A percentile compares a stretch with the other conserved stretches of the same genome.
These are phyloP conservation scores for Portevinia maculata DNA, from an alignment of 2,888 invertebrate genomes.

Conservation along the genomic window DNA sequence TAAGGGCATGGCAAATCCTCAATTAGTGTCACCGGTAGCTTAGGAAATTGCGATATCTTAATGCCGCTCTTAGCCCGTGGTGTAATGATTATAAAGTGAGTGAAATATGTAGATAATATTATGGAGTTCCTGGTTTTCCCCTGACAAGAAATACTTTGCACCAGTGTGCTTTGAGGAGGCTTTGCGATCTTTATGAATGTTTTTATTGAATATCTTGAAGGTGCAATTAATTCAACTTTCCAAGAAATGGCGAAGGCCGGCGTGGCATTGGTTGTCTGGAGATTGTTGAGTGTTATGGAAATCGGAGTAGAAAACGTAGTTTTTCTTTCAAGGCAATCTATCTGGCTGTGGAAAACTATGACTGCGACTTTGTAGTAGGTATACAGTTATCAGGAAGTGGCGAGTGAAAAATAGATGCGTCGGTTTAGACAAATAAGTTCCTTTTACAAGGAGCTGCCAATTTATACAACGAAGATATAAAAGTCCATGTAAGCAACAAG, in stretches of 20 bases:
- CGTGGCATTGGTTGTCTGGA: background rate
- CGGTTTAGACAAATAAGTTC: no score
- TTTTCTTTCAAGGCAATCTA: background rate
- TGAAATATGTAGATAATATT: slow-evolving; percentile 48
- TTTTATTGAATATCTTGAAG: slow-evolving; percentile 22
- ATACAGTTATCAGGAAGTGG: no score
- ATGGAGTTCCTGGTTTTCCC: background rate
- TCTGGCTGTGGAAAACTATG: background rate
- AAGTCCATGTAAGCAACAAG: no score
- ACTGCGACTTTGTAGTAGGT: no score
- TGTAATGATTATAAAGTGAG: slow-evolving; percentile 35
- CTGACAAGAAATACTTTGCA: background rate
- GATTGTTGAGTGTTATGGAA: slow-evolving; percentile 4
- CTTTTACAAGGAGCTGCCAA: no score
- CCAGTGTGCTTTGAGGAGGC: background rate
- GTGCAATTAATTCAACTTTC: slow-evolving; percentile 38
- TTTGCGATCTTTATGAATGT: slow-evolving; percentile 19
- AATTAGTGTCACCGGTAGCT: slow-evolving; percentile 63
- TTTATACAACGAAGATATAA: no score
- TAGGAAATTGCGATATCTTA: slow-evolving; percentile 52
- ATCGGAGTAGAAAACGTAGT: background rate
- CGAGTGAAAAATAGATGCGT: no score
- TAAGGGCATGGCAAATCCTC: slow-evolving; percentile 46
- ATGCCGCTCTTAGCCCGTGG: slow-evolving; percentile 17
- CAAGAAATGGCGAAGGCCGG: slow-evolving; percentile 3